Percentiles rank a stretch among this genome's conserved stretches.
phyloP scores from a whole-genome alignment of 2,797 vertebrate species.

The Amblyraja radiata region DNA sequence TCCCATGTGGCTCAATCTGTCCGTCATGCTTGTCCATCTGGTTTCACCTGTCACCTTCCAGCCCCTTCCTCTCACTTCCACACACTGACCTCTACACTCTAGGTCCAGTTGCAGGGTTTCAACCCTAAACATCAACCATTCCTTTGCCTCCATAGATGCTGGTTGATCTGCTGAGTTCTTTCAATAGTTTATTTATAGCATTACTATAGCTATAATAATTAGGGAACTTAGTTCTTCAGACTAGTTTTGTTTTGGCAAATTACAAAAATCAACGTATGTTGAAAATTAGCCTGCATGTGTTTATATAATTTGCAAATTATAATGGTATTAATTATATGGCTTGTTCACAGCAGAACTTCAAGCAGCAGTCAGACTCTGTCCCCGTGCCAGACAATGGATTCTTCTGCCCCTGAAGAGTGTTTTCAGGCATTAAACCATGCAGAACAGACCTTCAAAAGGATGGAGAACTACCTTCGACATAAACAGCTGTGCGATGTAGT shows the following conservation, averaged over 20 bases:
- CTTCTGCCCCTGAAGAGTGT: slow-evolving; percentile 86
- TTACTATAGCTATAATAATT: neutral
- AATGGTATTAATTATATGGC: neutral
- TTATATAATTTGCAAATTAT: neutral
- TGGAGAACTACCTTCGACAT: slow-evolving; percentile 89
- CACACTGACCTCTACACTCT: no score
- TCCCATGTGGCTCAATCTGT: no score
- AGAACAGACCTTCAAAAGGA: slow-evolving; percentile 86
- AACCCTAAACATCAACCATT: no score
- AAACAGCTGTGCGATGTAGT: slow-evolving; percentile 89
- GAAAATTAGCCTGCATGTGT: neutral
- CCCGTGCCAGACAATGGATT: slow-evolving; percentile 83
- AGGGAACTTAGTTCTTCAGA: neutral
- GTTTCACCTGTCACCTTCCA: no score
- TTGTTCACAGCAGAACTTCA: slow-evolving; percentile 65
- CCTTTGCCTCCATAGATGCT: no score
- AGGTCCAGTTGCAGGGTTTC: no score
- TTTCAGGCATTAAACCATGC: slow-evolving; percentile 90
- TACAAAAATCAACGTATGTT: neutral
- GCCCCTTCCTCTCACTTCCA: no score
- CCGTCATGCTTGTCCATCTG: no score
- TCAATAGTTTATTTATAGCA: no score
- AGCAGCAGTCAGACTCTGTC: slow-evolving; percentile 82
- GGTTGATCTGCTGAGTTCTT: no score
- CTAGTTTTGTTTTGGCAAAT: neutral